Evolutionary conservation across 1,140 invertebrate genomes (phyloP), one percentile per base, ranked within the genome.

Genomic region (Achatina immaculata): DNA sequence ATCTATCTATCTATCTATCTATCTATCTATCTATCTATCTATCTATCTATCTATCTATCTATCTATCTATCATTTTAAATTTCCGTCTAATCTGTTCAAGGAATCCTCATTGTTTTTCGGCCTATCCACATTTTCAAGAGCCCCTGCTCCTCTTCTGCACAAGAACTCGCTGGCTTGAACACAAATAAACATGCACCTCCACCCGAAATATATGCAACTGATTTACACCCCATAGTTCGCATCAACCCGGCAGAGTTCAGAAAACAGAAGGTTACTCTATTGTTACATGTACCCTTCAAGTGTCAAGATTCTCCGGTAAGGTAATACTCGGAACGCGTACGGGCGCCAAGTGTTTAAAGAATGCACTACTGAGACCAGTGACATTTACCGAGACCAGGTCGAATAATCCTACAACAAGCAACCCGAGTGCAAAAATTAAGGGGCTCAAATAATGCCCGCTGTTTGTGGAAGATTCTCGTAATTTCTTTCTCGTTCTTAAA

Each of bases 11-110:
- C n/a, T n/a, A n/a, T 66, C 31, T 11, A 66, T 19, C 19, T 19
- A 14, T 11, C 28, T n/a, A 11, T 38, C 69, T 38, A 7, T 38
- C 69, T 36, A 14, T 36, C 69, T 72, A 24, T 72, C 31, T 72
- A 24, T 72, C 34, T 72, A 7, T 72, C 69, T 72, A 14, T 72
- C 69, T 72, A 24, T 72, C 65, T 68, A 14, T 14, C 28, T 68
- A 11, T 68, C 65, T 28, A 21, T 34, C 34, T 68, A 21, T 72
- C 69, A 19, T 38, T 72, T 38, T n/a, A n/a, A n/a, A n/a, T n/a
- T n/a, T n/a, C n/a, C n/a, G n/a, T n/a, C 31, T 31, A 11, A 14
- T 68, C 65, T 34, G 11, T 68, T 31, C 31, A 14, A 21, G 14
- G 14, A 14, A n/a, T n/a, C n/a, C n/a, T n/a, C n/a, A n/a, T n/a